These are phyloP conservation scores for Ornithorhynchus anatinus DNA, from an alignment of 2,113 vertebrate species.

Conservation along the genomic window DNA sequence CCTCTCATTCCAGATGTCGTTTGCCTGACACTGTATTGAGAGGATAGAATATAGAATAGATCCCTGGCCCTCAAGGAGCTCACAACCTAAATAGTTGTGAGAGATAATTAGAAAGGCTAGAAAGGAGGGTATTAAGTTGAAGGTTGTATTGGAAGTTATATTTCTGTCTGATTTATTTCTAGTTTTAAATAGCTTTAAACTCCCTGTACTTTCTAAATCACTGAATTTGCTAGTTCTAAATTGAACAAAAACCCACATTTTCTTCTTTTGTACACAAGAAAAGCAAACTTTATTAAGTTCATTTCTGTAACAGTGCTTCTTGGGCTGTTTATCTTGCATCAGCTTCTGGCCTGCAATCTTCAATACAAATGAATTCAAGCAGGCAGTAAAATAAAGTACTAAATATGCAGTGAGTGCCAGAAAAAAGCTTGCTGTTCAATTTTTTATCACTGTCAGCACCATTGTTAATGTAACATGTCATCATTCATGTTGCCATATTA, in stretches of 20 bases:
- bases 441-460: slow-evolving; percentile 37
- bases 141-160: no score
- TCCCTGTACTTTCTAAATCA: no score
- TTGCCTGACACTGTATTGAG: background rate
- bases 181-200: no score
- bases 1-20: no score
- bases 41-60: background rate
- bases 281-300: background rate
- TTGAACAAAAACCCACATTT: no score
- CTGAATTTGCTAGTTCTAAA: no score
- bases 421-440: background rate
- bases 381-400: background rate
- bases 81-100: no score
- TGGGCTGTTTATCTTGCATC: background rate
- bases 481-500: slow-evolving; percentile 14
- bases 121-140: no score
- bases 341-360: background rate
- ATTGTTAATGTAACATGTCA: slow-evolving; percentile 17
- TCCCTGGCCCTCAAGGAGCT: background rate
- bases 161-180: no score
- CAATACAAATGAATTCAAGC: background rate
- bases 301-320: background rate
- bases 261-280: background rate
- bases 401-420: background rate
- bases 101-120: no score